A percentile compares a stretch with the other conserved stretches of the same genome.
Conservation (phyloP, 2,113 vertebrate species). For the Lampris incognitus region DNA sequence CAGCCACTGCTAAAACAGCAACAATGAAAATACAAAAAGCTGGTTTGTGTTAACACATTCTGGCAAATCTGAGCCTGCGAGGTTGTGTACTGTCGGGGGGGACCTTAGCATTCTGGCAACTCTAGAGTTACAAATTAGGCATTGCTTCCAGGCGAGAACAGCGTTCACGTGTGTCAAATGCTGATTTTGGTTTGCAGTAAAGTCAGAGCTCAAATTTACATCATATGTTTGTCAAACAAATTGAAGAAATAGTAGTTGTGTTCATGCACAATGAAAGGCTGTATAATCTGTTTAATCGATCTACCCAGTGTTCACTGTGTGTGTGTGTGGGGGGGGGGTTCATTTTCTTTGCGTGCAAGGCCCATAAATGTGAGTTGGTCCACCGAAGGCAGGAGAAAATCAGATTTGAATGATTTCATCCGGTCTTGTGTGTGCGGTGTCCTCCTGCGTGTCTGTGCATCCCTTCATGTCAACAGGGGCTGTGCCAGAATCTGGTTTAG, state of each 20-base stretch:
- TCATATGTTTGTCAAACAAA: slow-evolving; percentile 26
- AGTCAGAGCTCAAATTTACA: slow-evolving; percentile 25
- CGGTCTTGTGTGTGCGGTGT: neutral
- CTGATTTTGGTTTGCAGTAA: slow-evolving; percentile 43
- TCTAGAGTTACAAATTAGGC: no score
- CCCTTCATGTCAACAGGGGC: slow-evolving; percentile 21
- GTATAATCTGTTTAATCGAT: slow-evolving; percentile 35
- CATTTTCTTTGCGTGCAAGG: neutral
- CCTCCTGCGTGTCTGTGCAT: neutral
- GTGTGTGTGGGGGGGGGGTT: neutral
- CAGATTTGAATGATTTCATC: slow-evolving; percentile 41
- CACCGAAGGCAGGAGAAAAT: slow-evolving; percentile 19
- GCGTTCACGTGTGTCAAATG: slow-evolving; percentile 28
- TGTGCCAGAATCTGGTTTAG: slow-evolving; percentile 41
- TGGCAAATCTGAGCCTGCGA: no score
- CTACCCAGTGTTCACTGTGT: neutral
- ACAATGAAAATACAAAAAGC: no score
- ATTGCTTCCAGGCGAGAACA: no score
- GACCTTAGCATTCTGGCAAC: no score
- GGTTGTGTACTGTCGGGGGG: no score
- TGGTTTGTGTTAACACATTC: no score
- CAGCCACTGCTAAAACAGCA: no score
- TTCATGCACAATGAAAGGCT: slow-evolving; percentile 15
- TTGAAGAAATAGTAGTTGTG: neutral
- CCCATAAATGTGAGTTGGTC: neutral